Percentiles rank a stretch among this genome's conserved stretches.
These are phyloP conservation scores for Seriola rivoliana DNA, from an alignment of 2,113 vertebrate species.

Conservation along the genomic window DNA sequence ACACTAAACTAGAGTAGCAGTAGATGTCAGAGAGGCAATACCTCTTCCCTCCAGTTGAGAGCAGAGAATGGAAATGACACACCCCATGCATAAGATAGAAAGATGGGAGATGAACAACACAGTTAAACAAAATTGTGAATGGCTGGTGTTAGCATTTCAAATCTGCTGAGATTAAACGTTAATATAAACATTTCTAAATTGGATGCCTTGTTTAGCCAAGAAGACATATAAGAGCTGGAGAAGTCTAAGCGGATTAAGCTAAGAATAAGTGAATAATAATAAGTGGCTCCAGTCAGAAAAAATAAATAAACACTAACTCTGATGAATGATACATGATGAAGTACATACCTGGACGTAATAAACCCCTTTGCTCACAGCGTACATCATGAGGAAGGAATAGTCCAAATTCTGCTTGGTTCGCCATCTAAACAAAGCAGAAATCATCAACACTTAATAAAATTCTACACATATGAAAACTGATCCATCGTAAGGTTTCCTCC, in stretches of 20 bases:
- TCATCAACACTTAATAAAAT: neutral
- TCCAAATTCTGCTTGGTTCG: slow-evolving; percentile 98
- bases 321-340: slow-evolving; percentile 30
- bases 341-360: slow-evolving; percentile 96
- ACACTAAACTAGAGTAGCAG: slow-evolving; percentile 37
- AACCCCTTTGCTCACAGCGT: slow-evolving; percentile 94
- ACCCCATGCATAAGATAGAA: slow-evolving; percentile 40
- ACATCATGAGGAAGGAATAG: slow-evolving; percentile 99
- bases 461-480: neutral
- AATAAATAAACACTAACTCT: neutral
- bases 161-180: slow-evolving; percentile 15
- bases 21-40: slow-evolving; percentile 40
- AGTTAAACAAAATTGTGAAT: slow-evolving; percentile 27
- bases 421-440: slow-evolving; percentile 87
- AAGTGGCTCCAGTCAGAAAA: neutral
- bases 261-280: slow-evolving; percentile 20
- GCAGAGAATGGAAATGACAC: slow-evolving; percentile 55
- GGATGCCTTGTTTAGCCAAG: slow-evolving; percentile 9
- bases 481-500: neutral
- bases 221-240: slow-evolving; percentile 19
- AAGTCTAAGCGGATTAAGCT: slow-evolving; percentile 47
- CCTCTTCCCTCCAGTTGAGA: slow-evolving; percentile 72
- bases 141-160: slow-evolving; percentile 5
- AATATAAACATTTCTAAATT: slow-evolving; percentile 22
- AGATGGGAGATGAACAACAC: slow-evolving; percentile 41